Evolutionary conservation across 2,888 invertebrate species (phyloP), one percentile per base, ranked within the genome.

Genomic region (Octodonta nipae): DNA sequence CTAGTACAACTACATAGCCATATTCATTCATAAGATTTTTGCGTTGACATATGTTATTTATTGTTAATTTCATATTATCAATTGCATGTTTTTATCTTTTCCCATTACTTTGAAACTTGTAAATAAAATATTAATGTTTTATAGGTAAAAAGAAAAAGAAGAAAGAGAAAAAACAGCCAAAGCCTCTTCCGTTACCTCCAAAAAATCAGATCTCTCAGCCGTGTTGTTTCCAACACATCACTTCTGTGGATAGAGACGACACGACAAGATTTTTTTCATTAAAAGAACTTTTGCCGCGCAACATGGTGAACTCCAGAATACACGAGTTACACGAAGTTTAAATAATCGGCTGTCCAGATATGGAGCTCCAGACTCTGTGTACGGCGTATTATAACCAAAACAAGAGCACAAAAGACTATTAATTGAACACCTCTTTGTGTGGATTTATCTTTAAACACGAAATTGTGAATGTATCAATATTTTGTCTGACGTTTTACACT

Each of bases 151-250:
- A 68, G 50, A 68, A 67, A 49, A 71, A 69, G 59, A 62, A 74
- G 63, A 67, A 72, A 58, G 61, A 64, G 35, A 57, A 58, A 43
- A 68, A 68, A 43, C 55, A 63, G 6, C 61, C 59, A 4, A 73
- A 75, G 56, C 67, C 69, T 27, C 63, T 67, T 3, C 69, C 71
- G 26, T 60, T 78, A 37, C 83, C 84, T 12, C 74, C 76, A 29
- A 86, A 86, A 58, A 73, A 73, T 36, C 81, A 84, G 58, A 86
- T 86, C 45, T 84, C 84, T 28, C 75, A 78, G 55, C 86, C 86
- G 1, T 85, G 84, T 55, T 82, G 82, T 54, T 86, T 86, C 59
- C 78, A 81, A 47, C 85, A 86, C 57, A 75, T 86, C 41, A 84
- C 82, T 30, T 79, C 76, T 47, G 75, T 85, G 26, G 79, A 80